These are phyloP conservation scores for Coleophora deauratella DNA, from an alignment of 2,888 invertebrate genomes.

Conservation along the genomic window DNA sequence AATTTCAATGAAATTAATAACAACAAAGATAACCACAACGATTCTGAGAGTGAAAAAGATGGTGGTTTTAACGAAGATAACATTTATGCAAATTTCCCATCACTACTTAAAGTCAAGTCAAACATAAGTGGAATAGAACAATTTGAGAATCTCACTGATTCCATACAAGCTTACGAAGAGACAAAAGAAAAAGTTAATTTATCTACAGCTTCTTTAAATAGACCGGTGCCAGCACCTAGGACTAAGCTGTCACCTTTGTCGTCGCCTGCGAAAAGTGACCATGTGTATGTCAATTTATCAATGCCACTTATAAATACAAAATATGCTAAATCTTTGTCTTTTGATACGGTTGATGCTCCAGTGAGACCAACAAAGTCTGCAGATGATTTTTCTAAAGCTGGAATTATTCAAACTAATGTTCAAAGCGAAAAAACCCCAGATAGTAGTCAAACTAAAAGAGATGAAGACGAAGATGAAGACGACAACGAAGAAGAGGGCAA, in stretches of 20 bases:
- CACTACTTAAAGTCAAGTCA: slow-evolving; percentile 43
- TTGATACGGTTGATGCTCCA: slow-evolving; percentile 50
- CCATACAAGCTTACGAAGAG: slow-evolving; percentile 78
- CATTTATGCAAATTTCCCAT: slow-evolving; percentile 63
- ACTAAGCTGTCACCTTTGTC: slow-evolving; percentile 51
- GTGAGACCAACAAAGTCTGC: slow-evolving; percentile 50
- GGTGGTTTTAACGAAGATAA: slow-evolving; percentile 33
- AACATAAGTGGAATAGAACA: slow-evolving; percentile 58
- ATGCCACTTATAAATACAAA: slow-evolving; percentile 58
- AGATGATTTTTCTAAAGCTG: slow-evolving; percentile 40
- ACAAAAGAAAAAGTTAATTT: slow-evolving; percentile 36
- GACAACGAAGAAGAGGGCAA: slow-evolving; percentile 23
- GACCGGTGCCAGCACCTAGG: slow-evolving; percentile 75
- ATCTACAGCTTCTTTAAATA: slow-evolving; percentile 66
- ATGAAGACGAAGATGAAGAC: slow-evolving; percentile 14
- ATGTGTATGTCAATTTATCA: slow-evolving; percentile 75
- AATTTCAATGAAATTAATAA: slow-evolving; percentile 66
- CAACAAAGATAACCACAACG: slow-evolving; percentile 39
- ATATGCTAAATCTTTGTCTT: slow-evolving; percentile 36
- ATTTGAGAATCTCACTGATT: slow-evolving; percentile 79
- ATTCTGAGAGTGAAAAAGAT: slow-evolving; percentile 32
- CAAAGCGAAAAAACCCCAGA: slow-evolving; percentile 12
- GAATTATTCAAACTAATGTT: slow-evolving; percentile 15
- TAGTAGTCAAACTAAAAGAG: slow-evolving; percentile 17
- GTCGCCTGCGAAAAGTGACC: slow-evolving; percentile 62